Base-by-base conservation (phyloP, 2,113 vertebrate species). In the Triplophysa dalaica region DNA sequence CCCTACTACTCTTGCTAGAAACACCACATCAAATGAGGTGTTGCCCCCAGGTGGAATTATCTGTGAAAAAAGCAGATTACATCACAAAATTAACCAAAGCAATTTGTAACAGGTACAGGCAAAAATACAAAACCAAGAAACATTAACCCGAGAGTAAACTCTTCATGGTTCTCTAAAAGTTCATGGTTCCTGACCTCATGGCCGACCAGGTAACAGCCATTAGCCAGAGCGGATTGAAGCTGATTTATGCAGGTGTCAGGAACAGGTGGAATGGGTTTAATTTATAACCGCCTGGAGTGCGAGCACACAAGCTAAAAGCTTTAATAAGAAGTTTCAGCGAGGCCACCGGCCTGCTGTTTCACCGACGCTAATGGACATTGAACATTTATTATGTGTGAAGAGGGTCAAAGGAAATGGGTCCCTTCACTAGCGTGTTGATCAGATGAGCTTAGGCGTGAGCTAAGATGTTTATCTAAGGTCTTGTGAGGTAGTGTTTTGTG, bases 41-140 rank as follows among this genome's bases (percentile, higher is more conserved):
- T 98, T 99, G 69, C 98, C 97, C 92, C 97, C 98, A 75, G 98
- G 98, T 86, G 96, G 95, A 88, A 99, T 98, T 95, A 98, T 96
- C 98, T 99, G 90, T 78, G 77, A 48, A 88, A 86, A 87, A 81
- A 58, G 19, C 19, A 93, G 94, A 80, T 63, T 84, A 85, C 12
- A 12, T 21, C 2, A 58, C 7, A 9, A 58, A 21, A 2, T 9
- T 19, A 21, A 58, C 43, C 43, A 58, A 9, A 58, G n/a, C 54
- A 21, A 58, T 21, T 58, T 19, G 5, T 56, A n/a, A 19, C 17
- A 8, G 17, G 52, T 19, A 8, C 7, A 56, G 1, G 6, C 14
- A 19, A 10, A 54, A 17, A 54, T 14, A 54, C 14, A 54, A 17
- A 17, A 16, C n/a, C 54, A 58, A 58, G 16, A n/a, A 58, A 8